phyloP scores from a whole-genome alignment of 1,140 invertebrate genomes.

The Phymastichus coffea region DNA sequence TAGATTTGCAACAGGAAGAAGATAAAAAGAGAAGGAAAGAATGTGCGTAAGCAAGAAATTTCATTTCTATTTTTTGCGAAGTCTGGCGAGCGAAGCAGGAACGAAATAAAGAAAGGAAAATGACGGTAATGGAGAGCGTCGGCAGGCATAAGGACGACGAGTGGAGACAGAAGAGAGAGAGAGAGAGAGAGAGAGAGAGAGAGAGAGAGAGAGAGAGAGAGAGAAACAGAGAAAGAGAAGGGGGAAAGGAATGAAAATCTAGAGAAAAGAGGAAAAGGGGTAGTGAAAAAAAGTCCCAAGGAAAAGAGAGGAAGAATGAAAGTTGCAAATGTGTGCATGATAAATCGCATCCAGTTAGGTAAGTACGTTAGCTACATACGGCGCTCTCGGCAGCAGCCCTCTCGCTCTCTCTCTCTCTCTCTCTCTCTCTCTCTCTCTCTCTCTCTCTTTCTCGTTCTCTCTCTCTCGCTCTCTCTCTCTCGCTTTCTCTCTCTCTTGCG shows the following conservation, averaged over 20 bases:
- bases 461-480: too few species aligned
- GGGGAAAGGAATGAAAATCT: too few species aligned
- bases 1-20: neutral
- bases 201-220: neutral
- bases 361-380: slow-evolving; percentile 49
- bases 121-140: slow-evolving; percentile 21
- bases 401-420: too few species aligned
- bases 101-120: slow-evolving; percentile 8
- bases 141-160: slow-evolving; percentile 24
- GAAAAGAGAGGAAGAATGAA: slow-evolving; percentile 22
- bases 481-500: too few species aligned
- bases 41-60: too few species aligned
- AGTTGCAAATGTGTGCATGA: slow-evolving; percentile 45
- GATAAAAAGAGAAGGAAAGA: neutral
- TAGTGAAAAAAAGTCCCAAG: too few species aligned
- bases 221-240: too few species aligned
- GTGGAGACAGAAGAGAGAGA: slow-evolving; percentile 23
- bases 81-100: neutral
- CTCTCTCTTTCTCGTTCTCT: too few species aligned
- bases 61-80: neutral
- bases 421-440: too few species aligned
- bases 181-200: slow-evolving; percentile 30
- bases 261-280: too few species aligned
- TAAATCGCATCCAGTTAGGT: slow-evolving; percentile 51
- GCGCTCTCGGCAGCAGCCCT: too few species aligned